A percentile compares a stretch with the other conserved stretches of the same genome.
These are phyloP conservation scores for Falco biarmicus DNA, from an alignment of 2,797 vertebrate species.

Conservation along the genomic window DNA sequence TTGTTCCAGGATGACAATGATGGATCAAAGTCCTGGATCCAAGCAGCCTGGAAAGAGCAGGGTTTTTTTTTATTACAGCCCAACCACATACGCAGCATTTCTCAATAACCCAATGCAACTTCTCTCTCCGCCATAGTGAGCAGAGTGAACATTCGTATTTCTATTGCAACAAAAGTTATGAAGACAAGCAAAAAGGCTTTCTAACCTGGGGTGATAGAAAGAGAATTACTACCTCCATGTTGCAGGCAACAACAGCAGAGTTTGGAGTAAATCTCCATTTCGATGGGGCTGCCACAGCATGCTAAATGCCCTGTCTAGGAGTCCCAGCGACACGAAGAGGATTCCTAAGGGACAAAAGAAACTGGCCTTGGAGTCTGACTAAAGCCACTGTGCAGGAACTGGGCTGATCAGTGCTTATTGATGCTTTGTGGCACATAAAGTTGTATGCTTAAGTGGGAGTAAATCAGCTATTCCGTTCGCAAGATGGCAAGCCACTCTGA, in stretches of 20 bases:
- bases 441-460: neutral
- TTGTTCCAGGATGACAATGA: neutral
- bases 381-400: neutral
- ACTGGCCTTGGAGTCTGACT: neutral
- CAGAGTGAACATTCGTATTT: neutral
- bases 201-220: neutral
- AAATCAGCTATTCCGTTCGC: neutral
- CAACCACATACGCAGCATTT: neutral
- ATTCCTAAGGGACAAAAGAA: neutral
- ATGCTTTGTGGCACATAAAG: neutral
- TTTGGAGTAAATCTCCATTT: neutral
- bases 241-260: neutral
- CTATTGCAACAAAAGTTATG: neutral
- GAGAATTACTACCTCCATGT: neutral
- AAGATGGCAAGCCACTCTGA: neutral
- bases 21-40: neutral
- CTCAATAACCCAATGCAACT: neutral
- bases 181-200: neutral
- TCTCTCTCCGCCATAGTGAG: neutral
- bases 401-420: neutral
- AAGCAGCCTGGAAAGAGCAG: neutral
- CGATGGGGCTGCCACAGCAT: neutral
- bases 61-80: neutral
- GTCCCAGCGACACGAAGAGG: rapidly evolving
- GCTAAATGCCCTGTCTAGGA: neutral